Evolutionary conservation across 2,113 vertebrate species (phyloP).

Genomic region (Crocuta crocuta): DNA sequence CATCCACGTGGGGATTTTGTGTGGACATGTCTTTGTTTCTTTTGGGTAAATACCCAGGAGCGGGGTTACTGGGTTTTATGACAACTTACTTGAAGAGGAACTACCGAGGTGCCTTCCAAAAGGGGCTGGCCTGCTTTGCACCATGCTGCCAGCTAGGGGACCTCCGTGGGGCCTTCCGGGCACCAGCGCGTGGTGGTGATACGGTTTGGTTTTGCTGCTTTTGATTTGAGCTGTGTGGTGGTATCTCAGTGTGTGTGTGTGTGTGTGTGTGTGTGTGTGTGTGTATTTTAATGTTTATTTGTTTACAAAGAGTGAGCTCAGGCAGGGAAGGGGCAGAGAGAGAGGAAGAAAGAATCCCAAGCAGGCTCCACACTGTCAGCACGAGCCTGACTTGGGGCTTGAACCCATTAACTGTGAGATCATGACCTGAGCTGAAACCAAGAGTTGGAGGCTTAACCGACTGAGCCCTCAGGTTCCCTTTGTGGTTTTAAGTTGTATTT

Average conservation of each 20-base stretch:
- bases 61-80: neutral
- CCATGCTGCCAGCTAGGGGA: fast-evolving
- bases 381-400: too few species aligned
- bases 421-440: too few species aligned
- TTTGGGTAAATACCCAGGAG: neutral
- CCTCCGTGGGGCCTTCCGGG: fast-evolving
- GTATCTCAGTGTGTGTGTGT: neutral
- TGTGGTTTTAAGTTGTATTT: neutral
- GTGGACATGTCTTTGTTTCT: neutral
- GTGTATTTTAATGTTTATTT: too few species aligned
- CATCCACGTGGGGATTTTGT: fast-evolving
- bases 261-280: too few species aligned
- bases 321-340: too few species aligned
- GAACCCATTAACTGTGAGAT: too few species aligned
- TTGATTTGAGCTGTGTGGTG: neutral
- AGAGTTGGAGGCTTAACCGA: too few species aligned
- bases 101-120: neutral
- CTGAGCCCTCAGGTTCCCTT: neutral
- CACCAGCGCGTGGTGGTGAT: fast-evolving
- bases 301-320: too few species aligned
- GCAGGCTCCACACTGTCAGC: too few species aligned
- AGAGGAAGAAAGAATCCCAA: too few species aligned
- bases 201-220: neutral
- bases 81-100: neutral
- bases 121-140: fast-evolving